Conservation (phyloP, 2,113 vertebrate genomes). For the Atractosteus spatula region DNA sequence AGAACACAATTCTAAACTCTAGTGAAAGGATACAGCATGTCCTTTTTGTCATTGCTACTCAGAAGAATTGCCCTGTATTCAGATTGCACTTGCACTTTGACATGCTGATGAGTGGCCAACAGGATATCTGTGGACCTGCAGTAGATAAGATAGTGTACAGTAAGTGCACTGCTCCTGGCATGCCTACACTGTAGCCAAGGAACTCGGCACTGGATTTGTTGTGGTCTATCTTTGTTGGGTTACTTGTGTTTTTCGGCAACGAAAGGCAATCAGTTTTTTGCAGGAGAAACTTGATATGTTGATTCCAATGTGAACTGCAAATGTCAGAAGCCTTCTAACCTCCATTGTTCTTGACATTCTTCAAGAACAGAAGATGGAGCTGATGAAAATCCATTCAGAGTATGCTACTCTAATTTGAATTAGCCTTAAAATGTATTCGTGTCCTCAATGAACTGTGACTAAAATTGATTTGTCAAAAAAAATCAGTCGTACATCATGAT, state of each 20-base stretch:
- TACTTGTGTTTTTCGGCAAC: not conserved
- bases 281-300: not conserved
- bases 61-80: no score
- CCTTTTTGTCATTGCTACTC: not conserved
- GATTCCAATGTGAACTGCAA: not conserved
- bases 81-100: not conserved
- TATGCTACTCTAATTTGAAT: no score
- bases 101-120: not conserved
- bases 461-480: no score
- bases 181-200: not conserved
- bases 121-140: not conserved
- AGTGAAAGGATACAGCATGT: not conserved
- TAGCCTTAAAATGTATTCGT: no score
- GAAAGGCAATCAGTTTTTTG: not conserved
- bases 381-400: not conserved
- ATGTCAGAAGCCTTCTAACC: not conserved
- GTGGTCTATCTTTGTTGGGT: not conserved
- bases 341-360: not conserved
- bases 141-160: conserved; percentile 14
- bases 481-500: no score
- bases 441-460: no score
- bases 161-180: not conserved
- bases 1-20: not conserved
- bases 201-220: not conserved
- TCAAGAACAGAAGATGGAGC: not conserved